Evolutionary conservation across 2,113 vertebrate genomes (phyloP), one percentile per base, ranked within the genome.

Genomic region (Myotis lucifugus): DNA sequence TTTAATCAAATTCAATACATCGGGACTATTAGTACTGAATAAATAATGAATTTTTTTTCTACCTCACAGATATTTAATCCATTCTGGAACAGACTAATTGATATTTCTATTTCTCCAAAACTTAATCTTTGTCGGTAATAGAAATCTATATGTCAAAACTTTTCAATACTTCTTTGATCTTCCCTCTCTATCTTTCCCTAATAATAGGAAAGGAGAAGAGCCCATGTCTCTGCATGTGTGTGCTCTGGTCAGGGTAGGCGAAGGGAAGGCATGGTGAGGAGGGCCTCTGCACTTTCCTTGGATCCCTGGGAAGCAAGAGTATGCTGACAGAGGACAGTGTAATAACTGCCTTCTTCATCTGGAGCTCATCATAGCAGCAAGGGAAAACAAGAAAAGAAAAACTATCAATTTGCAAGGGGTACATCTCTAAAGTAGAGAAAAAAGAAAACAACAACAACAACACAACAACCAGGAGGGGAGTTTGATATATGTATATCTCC

Each of bases 271-370:
- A 21, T 23, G 3, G 6, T 29, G n/a, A 56, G 14, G 19, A 32
- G 0, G 7, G 1, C 3, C 1, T 40, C 19, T 59, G 5, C 4
- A 0, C 2, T 5, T 29, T 46, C 12, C n/a, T 52, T 50, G 40
- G 6, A 9, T 85, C 17, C 6, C 29, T 64, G 27, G 32, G 9
- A 56, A 78, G 2, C n/a, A 40, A 1, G 40, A 23, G 27, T 61
- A 0, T 25, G 10, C 6, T 21, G 42, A 59, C 2, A 34, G 5
- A 50, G 12, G 9, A 32, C 9, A 34, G 7, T 15, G 34, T 10
- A 54, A 27, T 23, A 6, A 70, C 6, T 64, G 5, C 12, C 18
- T n/a, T 70, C 27, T 83, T 56, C 5, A 46, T 50, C 40, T 42
- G 64, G 6, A 70, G 3, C 0, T 93, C 23, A 37, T 29, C 1